Evolutionary conservation across 2,888 invertebrate genomes (phyloP).

Genomic region (Oligia latruncula): DNA sequence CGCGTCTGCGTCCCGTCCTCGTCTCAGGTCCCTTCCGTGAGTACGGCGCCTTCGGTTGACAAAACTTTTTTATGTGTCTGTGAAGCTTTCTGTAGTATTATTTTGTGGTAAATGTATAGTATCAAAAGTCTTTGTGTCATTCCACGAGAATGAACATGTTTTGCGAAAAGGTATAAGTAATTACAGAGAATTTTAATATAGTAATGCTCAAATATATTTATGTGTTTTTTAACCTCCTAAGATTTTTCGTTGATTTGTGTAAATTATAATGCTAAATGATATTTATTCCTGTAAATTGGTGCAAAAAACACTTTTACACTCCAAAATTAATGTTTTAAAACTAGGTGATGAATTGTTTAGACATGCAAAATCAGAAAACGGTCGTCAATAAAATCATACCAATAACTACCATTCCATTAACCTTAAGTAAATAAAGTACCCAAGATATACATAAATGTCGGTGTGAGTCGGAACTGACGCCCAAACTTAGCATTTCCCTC

Average conservation of each 20-base stretch:
- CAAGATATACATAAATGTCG: not conserved
- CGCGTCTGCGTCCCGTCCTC: not conserved
- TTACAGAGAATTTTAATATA: not conserved
- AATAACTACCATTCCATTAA: not conserved
- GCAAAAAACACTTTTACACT: no score
- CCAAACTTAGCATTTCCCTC: not conserved
- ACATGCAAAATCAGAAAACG: not conserved
- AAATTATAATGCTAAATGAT: no score
- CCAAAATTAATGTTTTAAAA: no score
- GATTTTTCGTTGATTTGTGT: not conserved
- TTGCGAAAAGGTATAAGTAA: not conserved
- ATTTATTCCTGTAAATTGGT: no score
- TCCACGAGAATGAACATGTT: not conserved
- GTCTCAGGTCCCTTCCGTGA: not conserved
- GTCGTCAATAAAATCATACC: not conserved
- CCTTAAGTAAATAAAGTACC: not conserved
- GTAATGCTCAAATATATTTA: not conserved
- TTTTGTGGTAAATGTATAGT: not conserved
- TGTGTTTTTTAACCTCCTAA: not conserved
- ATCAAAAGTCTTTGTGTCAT: not conserved
- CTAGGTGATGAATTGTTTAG: no score
- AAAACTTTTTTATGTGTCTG: slow-evolving; percentile 5
- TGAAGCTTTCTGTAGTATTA: not conserved
- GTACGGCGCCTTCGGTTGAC: not conserved
- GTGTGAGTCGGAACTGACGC: not conserved